A percentile compares a stretch with the other conserved stretches of the same genome.
These are phyloP conservation scores for Catalaphyllia jardinei DNA, from an alignment of 64 coral and sea anemone species.

Conservation along the genomic window DNA sequence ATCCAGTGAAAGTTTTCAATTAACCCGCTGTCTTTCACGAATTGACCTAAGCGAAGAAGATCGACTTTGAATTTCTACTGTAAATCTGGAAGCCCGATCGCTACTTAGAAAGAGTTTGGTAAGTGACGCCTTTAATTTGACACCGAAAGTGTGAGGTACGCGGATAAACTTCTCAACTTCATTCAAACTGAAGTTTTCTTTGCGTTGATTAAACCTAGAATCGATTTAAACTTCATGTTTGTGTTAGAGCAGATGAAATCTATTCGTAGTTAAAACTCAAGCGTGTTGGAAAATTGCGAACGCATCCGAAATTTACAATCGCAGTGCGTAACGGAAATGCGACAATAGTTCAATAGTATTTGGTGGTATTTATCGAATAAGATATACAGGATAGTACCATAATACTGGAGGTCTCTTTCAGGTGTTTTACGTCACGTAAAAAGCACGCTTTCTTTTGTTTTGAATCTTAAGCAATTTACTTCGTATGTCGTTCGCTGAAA, in stretches of 20 bases:
- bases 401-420: background rate
- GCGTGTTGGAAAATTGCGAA: background rate
- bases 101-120: background rate
- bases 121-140: background rate
- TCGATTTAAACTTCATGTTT: background rate
- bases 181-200: background rate
- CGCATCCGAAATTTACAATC: background rate
- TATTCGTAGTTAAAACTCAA: background rate
- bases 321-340: background rate
- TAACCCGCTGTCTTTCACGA: background rate
- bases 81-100: background rate
- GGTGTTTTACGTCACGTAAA: constrained; percentile 14
- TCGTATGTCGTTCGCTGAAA: background rate
- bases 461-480: background rate
- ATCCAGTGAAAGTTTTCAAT: background rate
- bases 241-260: background rate
- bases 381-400: background rate
- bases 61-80: background rate
- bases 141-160: constrained; percentile 2
- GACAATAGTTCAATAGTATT: background rate
- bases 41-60: constrained; percentile 1
- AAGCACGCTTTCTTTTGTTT: constrained; percentile 27
- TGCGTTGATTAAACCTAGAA: background rate
- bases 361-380: background rate
- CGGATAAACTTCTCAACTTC: constrained; percentile 15